phyloP scores from a whole-genome alignment of 2,113 vertebrate genomes.

The Xiphorhynchus elegans region DNA sequence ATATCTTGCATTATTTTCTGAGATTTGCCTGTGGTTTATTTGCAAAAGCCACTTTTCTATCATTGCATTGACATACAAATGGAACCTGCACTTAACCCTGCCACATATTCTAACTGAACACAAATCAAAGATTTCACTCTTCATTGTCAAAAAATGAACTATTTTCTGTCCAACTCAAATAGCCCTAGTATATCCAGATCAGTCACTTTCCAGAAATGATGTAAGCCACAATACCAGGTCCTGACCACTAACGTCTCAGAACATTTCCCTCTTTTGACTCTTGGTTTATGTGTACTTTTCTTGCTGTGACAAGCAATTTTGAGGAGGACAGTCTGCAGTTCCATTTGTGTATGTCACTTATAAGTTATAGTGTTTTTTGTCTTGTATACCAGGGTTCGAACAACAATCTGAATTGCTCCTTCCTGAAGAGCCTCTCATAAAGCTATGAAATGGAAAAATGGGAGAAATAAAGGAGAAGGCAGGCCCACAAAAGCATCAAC shows the following conservation, averaged over 20 bases:
- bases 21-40: slow-evolving; percentile 48
- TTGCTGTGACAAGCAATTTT: slow-evolving; percentile 7
- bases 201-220: neutral
- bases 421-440: neutral
- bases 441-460: neutral
- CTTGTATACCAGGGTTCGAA: neutral
- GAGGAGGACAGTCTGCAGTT: neutral
- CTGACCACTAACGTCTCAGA: slow-evolving; percentile 30
- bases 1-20: neutral
- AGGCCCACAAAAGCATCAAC: neutral
- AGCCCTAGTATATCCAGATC: neutral
- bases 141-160: slow-evolving; percentile 11
- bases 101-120: slow-evolving; percentile 7
- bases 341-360: neutral
- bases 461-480: neutral
- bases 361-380: neutral
- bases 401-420: neutral
- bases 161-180: neutral
- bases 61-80: slow-evolving; percentile 35
- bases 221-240: slow-evolving; percentile 24
- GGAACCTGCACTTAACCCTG: slow-evolving; percentile 46
- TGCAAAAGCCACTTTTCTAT: slow-evolving; percentile 46
- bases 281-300: neutral
- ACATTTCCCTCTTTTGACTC: neutral
- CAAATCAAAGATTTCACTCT: slow-evolving; percentile 46